Evolutionary conservation across 2,888 invertebrate genomes (phyloP).

Genomic region (Tetranychus piercei): DNA sequence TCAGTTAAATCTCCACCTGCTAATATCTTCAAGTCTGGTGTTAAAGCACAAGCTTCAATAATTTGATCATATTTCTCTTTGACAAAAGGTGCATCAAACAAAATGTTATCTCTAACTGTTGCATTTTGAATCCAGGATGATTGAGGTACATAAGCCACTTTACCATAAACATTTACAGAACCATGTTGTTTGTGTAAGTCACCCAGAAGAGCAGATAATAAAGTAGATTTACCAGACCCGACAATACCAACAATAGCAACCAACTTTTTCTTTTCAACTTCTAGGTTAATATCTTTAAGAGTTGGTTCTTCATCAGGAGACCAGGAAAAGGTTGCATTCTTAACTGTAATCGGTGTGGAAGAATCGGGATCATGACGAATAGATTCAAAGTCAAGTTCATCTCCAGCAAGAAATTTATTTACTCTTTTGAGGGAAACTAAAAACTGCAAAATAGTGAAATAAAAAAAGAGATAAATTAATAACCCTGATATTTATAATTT

Average conservation of each 20-base stretch:
- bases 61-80: conserved; percentile 31
- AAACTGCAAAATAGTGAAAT: too few relatives aligned
- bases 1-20: conserved; percentile 35
- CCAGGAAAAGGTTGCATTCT: too few relatives aligned
- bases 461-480: too few relatives aligned
- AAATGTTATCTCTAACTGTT: conserved; percentile 34
- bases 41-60: conserved; percentile 36
- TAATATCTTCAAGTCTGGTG: conserved; percentile 34
- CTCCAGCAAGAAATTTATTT: too few relatives aligned
- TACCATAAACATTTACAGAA: conserved; percentile 12
- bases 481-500: too few relatives aligned
- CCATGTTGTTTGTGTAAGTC: conserved; percentile 27
- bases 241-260: conserved; percentile 27
- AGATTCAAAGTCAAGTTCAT: too few relatives aligned
- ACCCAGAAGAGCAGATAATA: conserved; percentile 26
- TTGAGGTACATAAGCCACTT: conserved; percentile 19
- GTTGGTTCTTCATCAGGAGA: too few relatives aligned
- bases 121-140: conserved; percentile 18
- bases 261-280: conserved; percentile 20
- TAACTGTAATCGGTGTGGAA: too few relatives aligned
- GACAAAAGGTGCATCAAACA: conserved; percentile 33
- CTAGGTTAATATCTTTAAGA: conserved; percentile 21
- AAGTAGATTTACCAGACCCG: conserved; percentile 26
- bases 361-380: too few relatives aligned
- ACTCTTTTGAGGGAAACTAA: too few relatives aligned